Evolutionary conservation across 64 coral and sea anemone species (phyloP).

Genomic region (Montipora cactus): DNA sequence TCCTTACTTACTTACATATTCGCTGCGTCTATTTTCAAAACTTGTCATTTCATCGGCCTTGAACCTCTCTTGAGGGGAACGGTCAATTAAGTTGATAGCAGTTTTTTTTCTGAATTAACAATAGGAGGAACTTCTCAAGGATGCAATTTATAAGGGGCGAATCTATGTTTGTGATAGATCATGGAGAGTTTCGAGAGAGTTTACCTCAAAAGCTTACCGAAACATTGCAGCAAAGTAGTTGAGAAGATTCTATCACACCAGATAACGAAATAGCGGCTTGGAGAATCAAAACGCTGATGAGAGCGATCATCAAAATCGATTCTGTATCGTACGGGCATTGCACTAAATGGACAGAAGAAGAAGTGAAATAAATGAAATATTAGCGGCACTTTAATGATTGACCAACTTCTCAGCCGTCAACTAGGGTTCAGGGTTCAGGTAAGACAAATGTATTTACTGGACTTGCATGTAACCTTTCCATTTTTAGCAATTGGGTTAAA

Average conservation of each 20-base stretch:
- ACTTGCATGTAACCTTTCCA: no score
- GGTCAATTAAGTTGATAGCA: no score
- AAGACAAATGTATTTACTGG: no score
- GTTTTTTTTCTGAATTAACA: not conserved
- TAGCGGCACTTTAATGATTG: no score
- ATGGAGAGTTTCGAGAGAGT: not conserved
- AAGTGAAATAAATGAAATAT: not conserved
- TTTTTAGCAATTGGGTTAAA: no score
- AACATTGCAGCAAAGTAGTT: conserved; percentile 26
- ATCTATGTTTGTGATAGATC: no score
- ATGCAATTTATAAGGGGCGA: not conserved
- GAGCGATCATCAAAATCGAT: conserved; percentile 41
- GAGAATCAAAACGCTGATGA: conserved; percentile 25
- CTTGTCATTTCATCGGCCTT: no score
- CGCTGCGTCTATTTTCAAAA: no score
- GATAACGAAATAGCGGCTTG: conserved; percentile 10
- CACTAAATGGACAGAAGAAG: not conserved
- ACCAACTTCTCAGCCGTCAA: no score
- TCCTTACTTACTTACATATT: no score
- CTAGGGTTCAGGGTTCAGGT: no score
- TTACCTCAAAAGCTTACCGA: not conserved
- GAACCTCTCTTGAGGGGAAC: no score
- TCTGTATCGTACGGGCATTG: conserved; percentile 26
- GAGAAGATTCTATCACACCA: conserved; percentile 32
- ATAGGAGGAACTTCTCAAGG: not conserved